phyloP scores from a whole-genome alignment of 2,797 vertebrate species.

The Hoplostethus mediterraneus region DNA sequence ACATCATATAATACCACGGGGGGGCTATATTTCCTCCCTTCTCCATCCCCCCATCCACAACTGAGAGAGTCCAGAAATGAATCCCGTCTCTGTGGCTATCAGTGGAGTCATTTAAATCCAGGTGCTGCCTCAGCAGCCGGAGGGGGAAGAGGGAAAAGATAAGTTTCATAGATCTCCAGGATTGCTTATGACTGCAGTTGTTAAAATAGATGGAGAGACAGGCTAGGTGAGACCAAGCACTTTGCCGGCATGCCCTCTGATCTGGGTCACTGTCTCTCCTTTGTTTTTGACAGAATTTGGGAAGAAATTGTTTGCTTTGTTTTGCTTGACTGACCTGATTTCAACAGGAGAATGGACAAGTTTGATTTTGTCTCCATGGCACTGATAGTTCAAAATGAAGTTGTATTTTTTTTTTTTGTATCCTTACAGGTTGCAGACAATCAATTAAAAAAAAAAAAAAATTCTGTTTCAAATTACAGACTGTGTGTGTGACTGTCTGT shows the following conservation, averaged over 20 bases:
- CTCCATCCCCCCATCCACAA: constrained; percentile 20
- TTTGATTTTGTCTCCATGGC: neutral
- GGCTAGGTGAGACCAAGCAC: constrained; percentile 53
- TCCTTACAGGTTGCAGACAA: neutral
- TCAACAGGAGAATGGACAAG: neutral
- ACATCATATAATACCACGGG: neutral
- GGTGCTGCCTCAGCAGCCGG: constrained; percentile 71
- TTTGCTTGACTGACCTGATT: neutral
- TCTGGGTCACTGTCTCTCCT: constrained; percentile 37
- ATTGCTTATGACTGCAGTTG: constrained; percentile 75
- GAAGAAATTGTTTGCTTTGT: neutral
- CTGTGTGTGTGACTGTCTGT: constrained; percentile 9
- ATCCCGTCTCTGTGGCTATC: constrained; percentile 38
- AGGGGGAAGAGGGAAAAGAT: constrained; percentile 28
- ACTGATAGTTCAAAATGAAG: neutral
- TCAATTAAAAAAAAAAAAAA: constrained; percentile 12
- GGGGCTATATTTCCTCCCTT: constrained; percentile 14
- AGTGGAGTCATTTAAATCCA: constrained; percentile 65
- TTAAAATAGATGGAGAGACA: constrained; percentile 62
- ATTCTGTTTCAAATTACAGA: neutral
- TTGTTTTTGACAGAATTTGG: neutral
- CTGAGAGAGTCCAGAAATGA: constrained; percentile 24
- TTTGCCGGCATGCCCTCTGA: constrained; percentile 33
- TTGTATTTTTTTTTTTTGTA: no score
- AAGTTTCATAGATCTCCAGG: constrained; percentile 64